Percentiles rank a stretch among this genome's conserved stretches.
phyloP scores from a whole-genome alignment of 2,888 invertebrate genomes.

The Dryococelus australis region DNA sequence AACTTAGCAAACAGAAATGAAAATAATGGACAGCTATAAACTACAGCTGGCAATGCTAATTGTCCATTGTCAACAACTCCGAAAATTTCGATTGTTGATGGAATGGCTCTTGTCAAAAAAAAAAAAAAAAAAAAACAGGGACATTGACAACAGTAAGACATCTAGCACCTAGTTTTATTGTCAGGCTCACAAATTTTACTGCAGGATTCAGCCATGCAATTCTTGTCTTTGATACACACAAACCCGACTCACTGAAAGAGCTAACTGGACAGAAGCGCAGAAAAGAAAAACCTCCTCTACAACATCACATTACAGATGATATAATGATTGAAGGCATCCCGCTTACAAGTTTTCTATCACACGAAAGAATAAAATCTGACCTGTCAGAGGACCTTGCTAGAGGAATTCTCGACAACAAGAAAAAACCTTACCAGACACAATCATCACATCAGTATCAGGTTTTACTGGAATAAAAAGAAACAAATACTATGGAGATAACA shows the following conservation, averaged over 20 bases:
- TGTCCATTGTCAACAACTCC: constrained; percentile 6
- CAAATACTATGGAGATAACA: not conserved
- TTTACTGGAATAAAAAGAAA: not conserved
- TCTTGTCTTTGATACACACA: constrained; percentile 18
- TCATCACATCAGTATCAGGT: constrained; percentile 3
- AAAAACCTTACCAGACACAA: not conserved
- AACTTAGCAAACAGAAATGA: constrained; percentile 23
- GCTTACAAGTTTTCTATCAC: not conserved
- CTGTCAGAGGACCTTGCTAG: constrained; percentile 16
- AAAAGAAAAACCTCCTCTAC: not conserved
- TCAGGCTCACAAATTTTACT: not conserved
- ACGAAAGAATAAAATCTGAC: not conserved
- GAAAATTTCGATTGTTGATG: not conserved
- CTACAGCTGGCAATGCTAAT: not conserved
- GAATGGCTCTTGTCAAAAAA: not conserved
- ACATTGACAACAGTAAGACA: not conserved
- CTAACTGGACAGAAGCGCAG: not conserved
- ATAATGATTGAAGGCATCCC: not conserved
- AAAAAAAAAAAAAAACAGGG: not conserved
- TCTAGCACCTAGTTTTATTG: not conserved
- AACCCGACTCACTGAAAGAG: constrained; percentile 1
- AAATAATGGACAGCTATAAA: not conserved
- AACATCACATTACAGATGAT: constrained; percentile 16
- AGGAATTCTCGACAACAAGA: not conserved
- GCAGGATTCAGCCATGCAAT: not conserved